phyloP scores from a whole-genome alignment of 1,140 invertebrate species.

The Solen grandis region DNA sequence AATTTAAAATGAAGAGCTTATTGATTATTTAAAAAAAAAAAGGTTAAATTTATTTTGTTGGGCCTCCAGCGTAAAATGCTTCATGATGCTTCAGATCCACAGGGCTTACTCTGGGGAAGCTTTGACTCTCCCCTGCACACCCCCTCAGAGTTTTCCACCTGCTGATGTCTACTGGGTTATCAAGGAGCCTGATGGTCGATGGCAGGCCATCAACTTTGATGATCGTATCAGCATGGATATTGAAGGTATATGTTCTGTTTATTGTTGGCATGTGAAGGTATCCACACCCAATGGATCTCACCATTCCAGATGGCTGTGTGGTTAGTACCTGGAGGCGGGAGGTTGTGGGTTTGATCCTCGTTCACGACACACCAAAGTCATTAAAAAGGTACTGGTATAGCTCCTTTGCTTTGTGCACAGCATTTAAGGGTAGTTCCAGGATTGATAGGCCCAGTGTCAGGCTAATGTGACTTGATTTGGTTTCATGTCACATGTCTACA shows the following conservation, averaged over 20 bases:
- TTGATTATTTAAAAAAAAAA: background rate
- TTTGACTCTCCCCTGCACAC: constrained; percentile 68
- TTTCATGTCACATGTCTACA: too few relatives aligned
- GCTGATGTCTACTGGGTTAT: constrained; percentile 73
- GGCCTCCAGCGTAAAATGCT: too few relatives aligned
- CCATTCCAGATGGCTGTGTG: too few relatives aligned
- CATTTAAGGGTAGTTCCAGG: too few relatives aligned
- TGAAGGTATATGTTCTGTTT: constrained; percentile 67
- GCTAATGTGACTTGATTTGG: background rate
- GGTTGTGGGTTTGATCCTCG: too few relatives aligned
- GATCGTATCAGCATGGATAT: constrained; percentile 75
- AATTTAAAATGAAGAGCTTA: background rate
- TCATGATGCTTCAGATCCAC: constrained; percentile 35
- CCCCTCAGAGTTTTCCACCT: constrained; percentile 75
- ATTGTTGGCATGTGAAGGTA: too few relatives aligned
- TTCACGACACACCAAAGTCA: too few relatives aligned
- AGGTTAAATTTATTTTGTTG: background rate
- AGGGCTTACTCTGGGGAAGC: constrained; percentile 51
- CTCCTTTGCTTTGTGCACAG: too few relatives aligned
- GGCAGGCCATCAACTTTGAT: constrained; percentile 69
- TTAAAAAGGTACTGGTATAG: too few relatives aligned
- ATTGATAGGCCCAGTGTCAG: too few relatives aligned
- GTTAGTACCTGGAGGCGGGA: background rate
- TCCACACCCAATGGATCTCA: too few relatives aligned
- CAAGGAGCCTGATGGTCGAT: constrained; percentile 57